These are phyloP conservation scores for Amblyornis subalaris DNA, from an alignment of 2,113 vertebrate species.

Conservation along the genomic window DNA sequence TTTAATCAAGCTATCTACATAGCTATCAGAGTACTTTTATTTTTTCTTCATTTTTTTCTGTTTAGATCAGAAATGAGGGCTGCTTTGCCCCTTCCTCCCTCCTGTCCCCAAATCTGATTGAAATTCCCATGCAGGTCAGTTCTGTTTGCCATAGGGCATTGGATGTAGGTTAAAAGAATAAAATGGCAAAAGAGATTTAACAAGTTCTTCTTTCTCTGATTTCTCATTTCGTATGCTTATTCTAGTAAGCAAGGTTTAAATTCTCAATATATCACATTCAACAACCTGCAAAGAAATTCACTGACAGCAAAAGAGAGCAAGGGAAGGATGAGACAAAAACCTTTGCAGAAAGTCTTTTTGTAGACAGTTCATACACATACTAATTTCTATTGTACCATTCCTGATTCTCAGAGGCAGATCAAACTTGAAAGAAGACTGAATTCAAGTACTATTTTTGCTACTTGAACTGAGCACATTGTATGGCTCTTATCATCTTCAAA, in stretches of 20 bases:
- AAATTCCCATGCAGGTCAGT: neutral
- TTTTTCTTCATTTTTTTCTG: neutral
- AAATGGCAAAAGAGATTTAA: neutral
- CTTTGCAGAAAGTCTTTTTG: neutral
- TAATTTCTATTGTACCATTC: neutral
- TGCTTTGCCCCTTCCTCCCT: accelerated
- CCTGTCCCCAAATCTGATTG: neutral
- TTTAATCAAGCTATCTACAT: conserved; percentile 18
- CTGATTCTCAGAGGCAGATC: conserved; percentile 33
- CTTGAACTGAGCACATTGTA: conserved; percentile 2
- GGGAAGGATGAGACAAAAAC: neutral
- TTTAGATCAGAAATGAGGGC: neutral
- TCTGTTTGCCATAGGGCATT: neutral
- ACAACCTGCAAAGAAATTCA: neutral
- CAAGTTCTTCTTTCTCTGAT: neutral
- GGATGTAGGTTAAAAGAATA: neutral
- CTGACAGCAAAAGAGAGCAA: neutral
- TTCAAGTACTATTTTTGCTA: conserved; percentile 19
- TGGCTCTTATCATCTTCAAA: conserved; percentile 48
- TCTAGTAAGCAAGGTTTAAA: neutral
- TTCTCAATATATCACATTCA: neutral
- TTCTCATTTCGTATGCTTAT: neutral
- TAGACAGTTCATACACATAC: conserved; percentile 4
- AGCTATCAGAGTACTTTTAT: neutral
- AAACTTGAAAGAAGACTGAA: conserved; percentile 36